Evolutionary conservation across 2,113 vertebrate species (phyloP).

Genomic region (Myotis davidii): DNA sequence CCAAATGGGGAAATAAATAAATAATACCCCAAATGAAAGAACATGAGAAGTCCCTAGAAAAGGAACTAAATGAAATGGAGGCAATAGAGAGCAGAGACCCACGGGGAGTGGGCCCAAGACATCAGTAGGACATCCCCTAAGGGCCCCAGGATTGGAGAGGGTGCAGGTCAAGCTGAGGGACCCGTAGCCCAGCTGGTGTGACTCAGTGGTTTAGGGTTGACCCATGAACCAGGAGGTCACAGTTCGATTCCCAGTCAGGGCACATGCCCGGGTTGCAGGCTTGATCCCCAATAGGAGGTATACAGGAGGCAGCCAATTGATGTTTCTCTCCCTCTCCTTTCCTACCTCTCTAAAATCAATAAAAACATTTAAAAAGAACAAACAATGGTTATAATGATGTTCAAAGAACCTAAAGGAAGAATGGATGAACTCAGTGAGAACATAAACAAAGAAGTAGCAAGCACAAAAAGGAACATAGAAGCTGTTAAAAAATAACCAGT

Average conservation of each 20-base stretch:
- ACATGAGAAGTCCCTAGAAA: not conserved
- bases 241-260: no score
- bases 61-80: not conserved
- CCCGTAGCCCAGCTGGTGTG: not conserved
- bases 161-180: no score
- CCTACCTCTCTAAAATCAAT: not conserved
- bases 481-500: not conserved
- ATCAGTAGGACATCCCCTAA: no score
- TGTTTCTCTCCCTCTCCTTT: not conserved
- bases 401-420: not conserved
- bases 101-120: no score
- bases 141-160: no score
- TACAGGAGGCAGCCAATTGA: not conserved
- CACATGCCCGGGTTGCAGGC: not conserved
- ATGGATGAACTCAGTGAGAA: not conserved
- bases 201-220: not conserved
- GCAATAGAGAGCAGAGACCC: no score
- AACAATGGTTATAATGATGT: not conserved
- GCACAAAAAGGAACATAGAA: not conserved
- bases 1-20: not conserved
- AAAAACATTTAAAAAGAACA: no score
- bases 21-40: not conserved
- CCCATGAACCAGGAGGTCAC: not conserved
- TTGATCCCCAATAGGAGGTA: not conserved
- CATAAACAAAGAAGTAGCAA: not conserved